Conservation (phyloP, 2,113 vertebrate genomes). For the Malurus melanocephalus region DNA sequence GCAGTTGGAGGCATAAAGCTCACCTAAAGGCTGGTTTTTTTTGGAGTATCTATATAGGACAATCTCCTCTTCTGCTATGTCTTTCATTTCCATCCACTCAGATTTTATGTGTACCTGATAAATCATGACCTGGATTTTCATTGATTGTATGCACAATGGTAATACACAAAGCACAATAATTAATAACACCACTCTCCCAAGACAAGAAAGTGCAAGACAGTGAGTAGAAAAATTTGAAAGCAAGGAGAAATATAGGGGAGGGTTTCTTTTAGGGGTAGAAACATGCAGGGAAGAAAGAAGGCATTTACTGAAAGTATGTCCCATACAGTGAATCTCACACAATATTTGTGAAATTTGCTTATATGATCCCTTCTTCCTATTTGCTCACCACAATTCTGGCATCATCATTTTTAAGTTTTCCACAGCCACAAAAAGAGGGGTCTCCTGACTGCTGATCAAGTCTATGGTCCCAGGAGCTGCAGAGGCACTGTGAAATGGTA, state of each 20-base stretch:
- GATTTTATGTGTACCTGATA: background rate
- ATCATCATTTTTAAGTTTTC: background rate
- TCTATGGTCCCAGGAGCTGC: background rate
- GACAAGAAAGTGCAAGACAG: background rate
- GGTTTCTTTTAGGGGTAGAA: background rate
- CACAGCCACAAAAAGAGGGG: background rate
- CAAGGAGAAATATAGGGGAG: background rate
- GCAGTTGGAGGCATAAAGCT: background rate
- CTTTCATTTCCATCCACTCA: background rate
- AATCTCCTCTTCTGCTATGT: background rate
- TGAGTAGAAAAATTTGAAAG: background rate
- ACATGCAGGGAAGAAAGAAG: background rate
- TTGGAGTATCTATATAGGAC: background rate
- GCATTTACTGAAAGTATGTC: background rate
- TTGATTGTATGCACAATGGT: rapidly evolving
- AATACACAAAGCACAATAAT: background rate
- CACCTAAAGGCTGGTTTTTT: rapidly evolving
- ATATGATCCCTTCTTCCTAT: background rate
- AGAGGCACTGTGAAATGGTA: background rate
- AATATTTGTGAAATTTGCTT: background rate
- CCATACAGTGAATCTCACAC: background rate
- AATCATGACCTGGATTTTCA: background rate
- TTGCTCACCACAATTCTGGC: background rate
- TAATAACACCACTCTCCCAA: background rate
- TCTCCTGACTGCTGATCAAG: too few species aligned